phyloP scores from a whole-genome alignment of 2,113 vertebrate species.

The Amia ocellicauda region DNA sequence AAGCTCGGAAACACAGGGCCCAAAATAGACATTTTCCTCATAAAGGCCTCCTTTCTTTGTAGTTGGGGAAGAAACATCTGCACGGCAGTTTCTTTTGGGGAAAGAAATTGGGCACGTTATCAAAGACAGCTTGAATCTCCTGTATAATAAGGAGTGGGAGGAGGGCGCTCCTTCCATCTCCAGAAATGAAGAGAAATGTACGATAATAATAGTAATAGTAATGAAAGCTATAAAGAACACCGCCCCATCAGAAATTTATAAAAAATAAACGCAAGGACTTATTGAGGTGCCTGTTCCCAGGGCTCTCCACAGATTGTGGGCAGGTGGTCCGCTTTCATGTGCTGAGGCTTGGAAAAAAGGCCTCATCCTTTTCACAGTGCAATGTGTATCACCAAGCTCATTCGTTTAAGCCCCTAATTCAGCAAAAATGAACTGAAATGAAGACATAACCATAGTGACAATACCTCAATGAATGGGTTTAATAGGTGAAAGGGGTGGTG shows the following conservation, averaged over 20 bases:
- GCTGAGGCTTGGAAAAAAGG: too few species aligned
- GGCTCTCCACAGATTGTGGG: too few species aligned
- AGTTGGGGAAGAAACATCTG: conserved; percentile 75
- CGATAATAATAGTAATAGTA: conserved; percentile 56
- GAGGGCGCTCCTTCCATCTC: conserved; percentile 49
- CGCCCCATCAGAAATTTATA: conserved; percentile 57
- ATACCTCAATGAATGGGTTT: too few species aligned
- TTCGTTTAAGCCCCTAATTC: too few species aligned
- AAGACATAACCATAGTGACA: too few species aligned
- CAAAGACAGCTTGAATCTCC: conserved; percentile 70
- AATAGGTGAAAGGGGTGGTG: too few species aligned
- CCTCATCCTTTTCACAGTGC: too few species aligned
- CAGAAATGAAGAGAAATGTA: conserved; percentile 39
- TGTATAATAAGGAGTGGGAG: conserved; percentile 54
- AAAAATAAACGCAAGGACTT: conserved; percentile 41
- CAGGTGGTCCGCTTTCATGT: too few species aligned
- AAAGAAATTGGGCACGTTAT: conserved; percentile 69
- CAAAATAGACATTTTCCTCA: conserved; percentile 71
- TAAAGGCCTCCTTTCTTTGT: conserved; percentile 77
- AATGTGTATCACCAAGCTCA: too few species aligned
- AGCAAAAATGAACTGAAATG: too few species aligned
- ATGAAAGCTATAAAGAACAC: conserved; percentile 66
- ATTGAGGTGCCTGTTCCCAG: too few species aligned
- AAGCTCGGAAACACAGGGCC: conserved; percentile 60
- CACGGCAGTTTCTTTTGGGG: conserved; percentile 70